Evolutionary conservation across 2,888 invertebrate genomes (phyloP).

Genomic region (Cybosia mesomella): DNA sequence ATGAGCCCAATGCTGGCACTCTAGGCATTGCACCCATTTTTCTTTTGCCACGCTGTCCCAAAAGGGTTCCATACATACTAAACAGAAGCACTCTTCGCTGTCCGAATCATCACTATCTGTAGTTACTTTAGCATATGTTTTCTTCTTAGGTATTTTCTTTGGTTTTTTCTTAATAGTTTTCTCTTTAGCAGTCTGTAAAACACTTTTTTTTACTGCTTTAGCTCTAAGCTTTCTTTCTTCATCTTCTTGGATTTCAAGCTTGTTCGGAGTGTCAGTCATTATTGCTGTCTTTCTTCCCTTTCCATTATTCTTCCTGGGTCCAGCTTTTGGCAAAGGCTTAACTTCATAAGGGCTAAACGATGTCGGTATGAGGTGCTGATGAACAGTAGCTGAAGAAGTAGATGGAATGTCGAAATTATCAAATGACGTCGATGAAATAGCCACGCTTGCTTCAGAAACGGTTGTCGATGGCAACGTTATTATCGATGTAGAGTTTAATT

Average conservation of each 20-base stretch:
- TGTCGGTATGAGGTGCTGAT: too few relatives aligned
- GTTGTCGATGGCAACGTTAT: too few relatives aligned
- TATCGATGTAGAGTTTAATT: too few relatives aligned
- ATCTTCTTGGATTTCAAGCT: too few relatives aligned
- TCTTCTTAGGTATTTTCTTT: too few relatives aligned
- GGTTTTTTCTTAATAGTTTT: not conserved
- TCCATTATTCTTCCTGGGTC: too few relatives aligned
- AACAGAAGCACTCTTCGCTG: conserved; percentile 5
- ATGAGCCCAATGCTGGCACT: conserved; percentile 3
- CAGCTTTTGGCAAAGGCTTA: too few relatives aligned
- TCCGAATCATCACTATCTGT: not conserved
- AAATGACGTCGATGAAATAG: not conserved
- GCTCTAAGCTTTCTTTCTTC: not conserved
- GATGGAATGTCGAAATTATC: not conserved
- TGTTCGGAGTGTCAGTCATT: conserved; percentile 1
- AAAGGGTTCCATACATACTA: not conserved
- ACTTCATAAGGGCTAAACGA: too few relatives aligned
- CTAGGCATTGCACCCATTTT: too few relatives aligned
- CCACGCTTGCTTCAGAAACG: not conserved
- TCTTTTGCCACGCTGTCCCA: not conserved
- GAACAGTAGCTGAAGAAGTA: not conserved
- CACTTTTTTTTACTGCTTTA: not conserved
- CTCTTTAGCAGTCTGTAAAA: not conserved
- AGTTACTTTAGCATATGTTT: too few relatives aligned
- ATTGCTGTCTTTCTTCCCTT: not conserved